Conservation (phyloP, 2,888 invertebrate species). For the Hemicrepidius hirtus region DNA sequence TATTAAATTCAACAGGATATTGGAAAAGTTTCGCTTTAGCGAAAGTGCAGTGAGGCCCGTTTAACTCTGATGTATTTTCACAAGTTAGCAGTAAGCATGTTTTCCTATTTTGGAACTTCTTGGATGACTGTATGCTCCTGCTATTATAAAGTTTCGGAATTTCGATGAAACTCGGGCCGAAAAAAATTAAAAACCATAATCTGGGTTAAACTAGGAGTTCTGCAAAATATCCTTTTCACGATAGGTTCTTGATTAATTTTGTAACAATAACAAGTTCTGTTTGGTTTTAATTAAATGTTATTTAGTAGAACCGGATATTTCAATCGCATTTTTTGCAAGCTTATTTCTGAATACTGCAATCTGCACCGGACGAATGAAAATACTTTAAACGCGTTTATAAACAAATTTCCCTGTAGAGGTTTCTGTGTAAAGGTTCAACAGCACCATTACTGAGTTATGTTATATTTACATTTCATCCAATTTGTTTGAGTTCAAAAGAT, state of each 20-base stretch:
- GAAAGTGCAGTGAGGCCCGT: constrained; percentile 31
- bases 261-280: too few relatives aligned
- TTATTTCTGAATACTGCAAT: neutral
- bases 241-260: too few relatives aligned
- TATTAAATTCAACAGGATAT: constrained; percentile 47
- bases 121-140: too few relatives aligned
- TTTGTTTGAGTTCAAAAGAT: constrained; percentile 46
- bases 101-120: neutral
- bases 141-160: too few relatives aligned
- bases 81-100: constrained; percentile 9
- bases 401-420: constrained; percentile 21
- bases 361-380: constrained; percentile 15
- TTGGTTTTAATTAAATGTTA: too few relatives aligned
- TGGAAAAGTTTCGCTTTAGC: constrained; percentile 41
- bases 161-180: too few relatives aligned
- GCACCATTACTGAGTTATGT: constrained; percentile 40
- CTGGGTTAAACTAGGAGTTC: too few relatives aligned
- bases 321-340: neutral
- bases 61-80: constrained; percentile 24
- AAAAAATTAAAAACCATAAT: too few relatives aligned
- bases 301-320: constrained; percentile 8
- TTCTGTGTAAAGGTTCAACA: constrained; percentile 42
- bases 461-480: constrained; percentile 47
- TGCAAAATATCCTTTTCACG: too few relatives aligned
- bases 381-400: constrained; percentile 20